Evolutionary conservation across 2,113 vertebrate genomes (phyloP).

Genomic region (Zapornia atra): DNA sequence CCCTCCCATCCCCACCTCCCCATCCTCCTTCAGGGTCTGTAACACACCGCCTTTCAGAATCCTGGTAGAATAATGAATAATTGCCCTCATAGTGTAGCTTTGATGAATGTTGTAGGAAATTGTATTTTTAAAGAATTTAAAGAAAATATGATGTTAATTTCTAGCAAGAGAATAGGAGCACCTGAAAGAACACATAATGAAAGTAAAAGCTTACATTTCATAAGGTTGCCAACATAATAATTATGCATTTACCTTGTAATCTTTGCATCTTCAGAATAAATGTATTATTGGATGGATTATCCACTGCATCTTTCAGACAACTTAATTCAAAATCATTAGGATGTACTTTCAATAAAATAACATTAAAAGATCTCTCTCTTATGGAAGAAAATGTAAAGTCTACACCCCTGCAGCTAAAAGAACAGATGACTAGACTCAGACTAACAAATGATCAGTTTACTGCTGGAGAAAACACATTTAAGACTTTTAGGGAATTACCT

Average conservation of each 20-base stretch:
- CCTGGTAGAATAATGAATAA: neutral
- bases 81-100: neutral
- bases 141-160: neutral
- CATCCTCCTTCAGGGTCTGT: neutral
- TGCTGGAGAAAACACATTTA: neutral
- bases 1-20: neutral
- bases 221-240: neutral
- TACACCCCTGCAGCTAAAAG: neutral
- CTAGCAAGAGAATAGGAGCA: neutral
- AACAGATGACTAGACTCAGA: neutral
- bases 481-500: neutral
- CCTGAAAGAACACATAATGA: neutral
- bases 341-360: neutral
- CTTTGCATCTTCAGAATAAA: neutral
- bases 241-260: neutral
- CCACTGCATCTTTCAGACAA: neutral
- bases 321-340: neutral
- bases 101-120: neutral
- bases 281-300: neutral
- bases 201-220: neutral
- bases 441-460: neutral
- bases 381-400: neutral
- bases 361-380: neutral
- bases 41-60: neutral
- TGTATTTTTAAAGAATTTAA: neutral